These are phyloP conservation scores for Galerucella pusilla DNA, from an alignment of 2,888 invertebrate genomes.

Conservation along the genomic window DNA sequence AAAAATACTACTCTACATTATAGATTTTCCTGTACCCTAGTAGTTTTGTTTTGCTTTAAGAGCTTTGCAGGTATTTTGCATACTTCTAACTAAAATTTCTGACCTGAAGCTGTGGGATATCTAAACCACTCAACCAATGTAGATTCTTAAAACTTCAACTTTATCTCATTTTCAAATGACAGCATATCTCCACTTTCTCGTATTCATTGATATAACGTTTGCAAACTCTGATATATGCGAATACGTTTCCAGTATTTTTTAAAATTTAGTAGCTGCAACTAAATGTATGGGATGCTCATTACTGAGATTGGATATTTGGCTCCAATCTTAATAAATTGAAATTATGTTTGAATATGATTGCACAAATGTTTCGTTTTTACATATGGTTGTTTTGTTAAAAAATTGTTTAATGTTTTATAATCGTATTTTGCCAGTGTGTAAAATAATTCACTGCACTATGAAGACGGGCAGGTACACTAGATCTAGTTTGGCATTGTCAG, in stretches of 20 bases:
- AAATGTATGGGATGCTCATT: neutral
- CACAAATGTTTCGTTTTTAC: neutral
- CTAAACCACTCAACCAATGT: too few species aligned
- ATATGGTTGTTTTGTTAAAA: neutral
- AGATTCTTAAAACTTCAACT: too few species aligned
- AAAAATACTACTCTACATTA: too few species aligned
- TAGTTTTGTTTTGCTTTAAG: too few species aligned
- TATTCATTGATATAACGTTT: too few species aligned
- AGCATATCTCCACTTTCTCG: too few species aligned
- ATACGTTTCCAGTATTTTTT: neutral
- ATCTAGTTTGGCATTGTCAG: neutral
- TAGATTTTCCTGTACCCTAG: too few species aligned
- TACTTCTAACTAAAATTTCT: too few species aligned
- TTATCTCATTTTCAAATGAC: too few species aligned
- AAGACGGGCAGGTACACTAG: neutral
- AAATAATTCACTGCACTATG: neutral
- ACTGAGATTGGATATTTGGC: neutral
- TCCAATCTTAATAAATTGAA: neutral
- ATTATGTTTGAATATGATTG: neutral
- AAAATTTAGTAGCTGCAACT: neutral
- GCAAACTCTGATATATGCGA: too few species aligned
- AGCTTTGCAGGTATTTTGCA: too few species aligned
- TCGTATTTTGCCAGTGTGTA: neutral
- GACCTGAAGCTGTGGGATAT: too few species aligned
- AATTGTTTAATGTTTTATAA: neutral